These are phyloP conservation scores for Xyrichtys novacula DNA, from an alignment of 2,797 vertebrate species.

Conservation along the genomic window DNA sequence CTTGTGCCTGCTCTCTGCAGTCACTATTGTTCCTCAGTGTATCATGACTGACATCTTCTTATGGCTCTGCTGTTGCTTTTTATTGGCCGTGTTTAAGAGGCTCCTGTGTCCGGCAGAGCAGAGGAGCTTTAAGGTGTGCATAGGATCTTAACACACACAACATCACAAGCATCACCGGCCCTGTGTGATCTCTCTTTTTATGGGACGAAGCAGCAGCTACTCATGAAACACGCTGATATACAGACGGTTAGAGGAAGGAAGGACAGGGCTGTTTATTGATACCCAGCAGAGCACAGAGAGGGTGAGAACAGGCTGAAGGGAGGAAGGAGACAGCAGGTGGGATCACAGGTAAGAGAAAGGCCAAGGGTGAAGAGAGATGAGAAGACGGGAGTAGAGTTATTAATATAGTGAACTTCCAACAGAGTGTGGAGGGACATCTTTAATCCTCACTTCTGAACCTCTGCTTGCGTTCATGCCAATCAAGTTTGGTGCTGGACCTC, in stretches of 20 bases:
- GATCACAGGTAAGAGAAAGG: slow-evolving; percentile 47
- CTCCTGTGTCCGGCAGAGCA: slow-evolving; percentile 17
- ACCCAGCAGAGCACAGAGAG: slow-evolving; percentile 44
- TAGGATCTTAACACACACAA: slow-evolving; percentile 39
- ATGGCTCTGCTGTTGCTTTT: slow-evolving; percentile 26
- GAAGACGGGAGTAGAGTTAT: slow-evolving; percentile 33
- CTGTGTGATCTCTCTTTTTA: slow-evolving; percentile 50
- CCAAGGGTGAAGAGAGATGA: slow-evolving; percentile 42
- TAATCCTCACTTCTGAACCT: slow-evolving; percentile 62
- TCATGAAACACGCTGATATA: slow-evolving; percentile 62
- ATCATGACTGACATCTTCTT: slow-evolving; percentile 12
- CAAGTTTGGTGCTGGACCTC: slow-evolving; percentile 59
- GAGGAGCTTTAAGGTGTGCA: slow-evolving; percentile 25
- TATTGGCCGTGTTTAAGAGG: slow-evolving; percentile 39
- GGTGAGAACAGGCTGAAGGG: slow-evolving; percentile 53
- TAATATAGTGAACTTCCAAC: slow-evolving; percentile 39
- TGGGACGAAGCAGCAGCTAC: slow-evolving; percentile 52
- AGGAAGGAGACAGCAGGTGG: slow-evolving; percentile 47
- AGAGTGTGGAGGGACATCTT: slow-evolving; percentile 53
- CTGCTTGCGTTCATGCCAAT: slow-evolving; percentile 56
- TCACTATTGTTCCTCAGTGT: slow-evolving; percentile 12
- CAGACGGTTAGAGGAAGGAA: slow-evolving; percentile 51
- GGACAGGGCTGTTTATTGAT: slow-evolving; percentile 65
- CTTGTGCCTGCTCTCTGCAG: slow-evolving; percentile 13
- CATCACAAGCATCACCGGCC: slow-evolving; percentile 21